Percentiles rank a stretch among this genome's conserved stretches.
Conservation (phyloP, 1,140 invertebrate genomes). For the Musca domestica region DNA sequence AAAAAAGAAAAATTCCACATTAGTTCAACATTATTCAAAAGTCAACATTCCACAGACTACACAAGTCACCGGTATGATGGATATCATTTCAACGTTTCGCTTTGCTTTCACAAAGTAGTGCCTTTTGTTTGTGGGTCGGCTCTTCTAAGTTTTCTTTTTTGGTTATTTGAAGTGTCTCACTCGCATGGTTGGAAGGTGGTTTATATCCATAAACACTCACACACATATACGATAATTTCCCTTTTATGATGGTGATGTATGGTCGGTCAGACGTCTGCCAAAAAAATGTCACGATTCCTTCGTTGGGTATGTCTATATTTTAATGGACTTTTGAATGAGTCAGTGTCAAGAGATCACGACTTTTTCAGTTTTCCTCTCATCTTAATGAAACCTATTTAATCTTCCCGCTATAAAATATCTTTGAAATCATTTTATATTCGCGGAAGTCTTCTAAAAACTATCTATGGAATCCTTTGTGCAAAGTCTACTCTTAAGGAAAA, state of each 20-base stretch:
- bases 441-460: too few relatives aligned
- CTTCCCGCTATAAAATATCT: too few relatives aligned
- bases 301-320: too few relatives aligned
- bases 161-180: neutral
- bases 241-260: constrained; percentile 3
- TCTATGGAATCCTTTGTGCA: too few relatives aligned
- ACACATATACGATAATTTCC: neutral
- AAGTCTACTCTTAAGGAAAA: too few relatives aligned
- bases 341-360: too few relatives aligned
- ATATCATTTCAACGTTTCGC: neutral
- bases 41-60: constrained; percentile 44
- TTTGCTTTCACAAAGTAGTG: neutral
- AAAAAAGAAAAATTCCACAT: constrained; percentile 44
- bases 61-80: constrained; percentile 46
- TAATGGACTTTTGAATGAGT: too few relatives aligned
- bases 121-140: too few relatives aligned
- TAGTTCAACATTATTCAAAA: constrained; percentile 29
- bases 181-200: neutral
- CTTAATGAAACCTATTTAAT: too few relatives aligned
- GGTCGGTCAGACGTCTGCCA: neutral
- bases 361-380: too few relatives aligned
- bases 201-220: neutral
- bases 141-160: neutral
- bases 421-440: too few relatives aligned
- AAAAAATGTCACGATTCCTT: too few relatives aligned